Base-by-base conservation (phyloP, 64 coral and sea anemone genomes). In the Stichodactyla mertensii region DNA sequence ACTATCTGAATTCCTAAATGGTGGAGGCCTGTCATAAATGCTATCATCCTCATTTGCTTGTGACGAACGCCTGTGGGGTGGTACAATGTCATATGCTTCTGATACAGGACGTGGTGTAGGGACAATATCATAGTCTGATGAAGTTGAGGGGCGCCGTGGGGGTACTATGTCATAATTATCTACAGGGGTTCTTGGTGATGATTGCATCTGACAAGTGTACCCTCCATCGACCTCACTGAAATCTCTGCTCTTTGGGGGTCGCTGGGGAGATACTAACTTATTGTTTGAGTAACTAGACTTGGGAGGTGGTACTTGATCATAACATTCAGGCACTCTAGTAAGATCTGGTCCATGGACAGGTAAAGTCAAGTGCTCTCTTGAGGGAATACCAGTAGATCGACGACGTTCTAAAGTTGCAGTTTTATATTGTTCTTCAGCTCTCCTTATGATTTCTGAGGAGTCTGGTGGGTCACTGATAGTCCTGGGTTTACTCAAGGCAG, bases 81-180 rank as follows among this genome's bases (percentile, higher is more conserved):
- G 79, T n/a, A 82, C 79, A n/a, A 82, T 52, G 31, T 84, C 82
- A 84, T 84, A 84, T 13, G 24, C 58, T 28, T 85, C 88, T 27
- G 52, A 55, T 20, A 57, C 11, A 84, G 16, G 60, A 16, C 83
- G 67, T n/a, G 64, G 81, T 54, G 27, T 52, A 62, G 90, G 90
- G 52, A 92, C 51, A 87, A 92, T 27, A 64, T 92, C 90, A 52
- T 87, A 92, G 78, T 92, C 86, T 86, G 85, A 22, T 54, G 52
- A 52, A 62, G n/a, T 18, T 74, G 69, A 27, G 27, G 24, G 24
- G 8, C 69, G 69, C 24, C 69, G 69, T 54, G 89, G 71, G 16
- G 84, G 83, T 52, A 86, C 89, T 62, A 66, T 54, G 26, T 86
- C 84, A 64, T 86, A 86, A 58, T 86, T 66, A 18, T 26, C 83